phyloP scores from a whole-genome alignment of 2,113 vertebrate species.

The Clinocottus analis region DNA sequence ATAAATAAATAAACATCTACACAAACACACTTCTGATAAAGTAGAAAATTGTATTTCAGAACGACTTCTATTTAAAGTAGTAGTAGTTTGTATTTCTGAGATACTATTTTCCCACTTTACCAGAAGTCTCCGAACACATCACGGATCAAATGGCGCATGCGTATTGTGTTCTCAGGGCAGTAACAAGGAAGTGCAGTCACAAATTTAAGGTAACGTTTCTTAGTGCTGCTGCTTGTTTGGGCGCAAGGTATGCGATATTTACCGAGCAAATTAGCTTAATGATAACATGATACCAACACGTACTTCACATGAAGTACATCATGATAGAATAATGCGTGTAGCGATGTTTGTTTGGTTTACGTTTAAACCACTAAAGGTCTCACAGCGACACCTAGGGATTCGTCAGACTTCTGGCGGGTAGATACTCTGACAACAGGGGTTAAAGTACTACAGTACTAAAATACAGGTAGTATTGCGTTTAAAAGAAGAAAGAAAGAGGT shows the following conservation, averaged over 20 bases:
- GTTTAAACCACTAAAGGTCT: not conserved
- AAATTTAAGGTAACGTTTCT: not conserved
- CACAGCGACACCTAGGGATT: slow-evolving; percentile 41
- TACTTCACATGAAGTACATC: too few relatives aligned
- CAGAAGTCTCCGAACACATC: not conserved
- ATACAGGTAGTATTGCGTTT: not conserved
- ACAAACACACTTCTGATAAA: too few relatives aligned
- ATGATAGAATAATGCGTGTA: not conserved
- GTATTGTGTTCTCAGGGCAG: not conserved
- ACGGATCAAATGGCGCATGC: slow-evolving; percentile 20
- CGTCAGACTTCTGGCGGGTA: not conserved
- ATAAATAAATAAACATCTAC: too few relatives aligned
- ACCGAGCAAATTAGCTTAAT: not conserved
- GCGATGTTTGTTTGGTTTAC: not conserved
- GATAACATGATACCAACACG: not conserved
- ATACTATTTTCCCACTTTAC: not conserved
- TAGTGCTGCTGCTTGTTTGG: not conserved
- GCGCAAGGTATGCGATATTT: slow-evolving; percentile 34
- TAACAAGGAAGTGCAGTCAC: slow-evolving; percentile 47
- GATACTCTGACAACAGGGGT: not conserved
- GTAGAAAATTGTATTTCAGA: too few relatives aligned
- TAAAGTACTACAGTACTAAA: not conserved
- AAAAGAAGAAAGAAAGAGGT: too few relatives aligned
- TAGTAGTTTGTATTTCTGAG: not conserved
- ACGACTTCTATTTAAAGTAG: too few relatives aligned